Conservation (phyloP, 2,888 invertebrate species). For the Drosophila kambysellisi region DNA sequence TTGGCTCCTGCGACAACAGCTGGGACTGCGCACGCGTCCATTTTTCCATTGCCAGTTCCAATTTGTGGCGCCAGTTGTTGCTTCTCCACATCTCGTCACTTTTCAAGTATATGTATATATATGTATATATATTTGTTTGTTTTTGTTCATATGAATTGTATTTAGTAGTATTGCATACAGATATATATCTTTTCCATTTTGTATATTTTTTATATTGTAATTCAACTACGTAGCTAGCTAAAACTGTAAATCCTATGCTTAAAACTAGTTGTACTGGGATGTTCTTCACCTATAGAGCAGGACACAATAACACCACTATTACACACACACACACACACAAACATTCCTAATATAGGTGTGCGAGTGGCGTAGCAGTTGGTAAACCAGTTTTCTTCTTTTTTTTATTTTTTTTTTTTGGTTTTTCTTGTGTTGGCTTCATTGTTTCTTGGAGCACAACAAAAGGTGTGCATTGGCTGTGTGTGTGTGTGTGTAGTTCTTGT, state of each 20-base stretch:
- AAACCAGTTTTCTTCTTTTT: slow-evolving; percentile 64
- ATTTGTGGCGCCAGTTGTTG: slow-evolving; percentile 15
- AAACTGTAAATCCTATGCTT: slow-evolving; percentile 45
- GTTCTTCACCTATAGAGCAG: slow-evolving; percentile 37
- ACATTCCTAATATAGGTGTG: slow-evolving; percentile 2
- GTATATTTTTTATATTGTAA: slow-evolving; percentile 11
- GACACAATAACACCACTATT: slow-evolving; percentile 21
- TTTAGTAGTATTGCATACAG: slow-evolving; percentile 52
- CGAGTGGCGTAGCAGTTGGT: slow-evolving; percentile 60
- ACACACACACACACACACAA: slow-evolving; percentile 6
- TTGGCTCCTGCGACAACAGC: slow-evolving; percentile 37
- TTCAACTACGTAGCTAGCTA: slow-evolving; percentile 48
- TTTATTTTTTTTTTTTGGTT: slow-evolving; percentile 5
- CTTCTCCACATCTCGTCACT: slow-evolving; percentile 43
- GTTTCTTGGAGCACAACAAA: slow-evolving; percentile 58
- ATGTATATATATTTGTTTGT: slow-evolving; percentile 28
- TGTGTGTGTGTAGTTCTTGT: slow-evolving; percentile 23
- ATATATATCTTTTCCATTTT: neutral
- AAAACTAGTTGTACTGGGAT: slow-evolving; percentile 64
- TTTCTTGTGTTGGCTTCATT: slow-evolving; percentile 4
- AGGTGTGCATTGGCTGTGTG: slow-evolving; percentile 43
- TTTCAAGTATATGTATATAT: slow-evolving; percentile 57
- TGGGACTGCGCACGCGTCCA: slow-evolving; percentile 50
- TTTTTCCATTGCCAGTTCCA: slow-evolving; percentile 28
- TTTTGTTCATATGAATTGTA: slow-evolving; percentile 49